phyloP scores from a whole-genome alignment of 2,113 vertebrate species.

The Odobenus rosmarus region DNA sequence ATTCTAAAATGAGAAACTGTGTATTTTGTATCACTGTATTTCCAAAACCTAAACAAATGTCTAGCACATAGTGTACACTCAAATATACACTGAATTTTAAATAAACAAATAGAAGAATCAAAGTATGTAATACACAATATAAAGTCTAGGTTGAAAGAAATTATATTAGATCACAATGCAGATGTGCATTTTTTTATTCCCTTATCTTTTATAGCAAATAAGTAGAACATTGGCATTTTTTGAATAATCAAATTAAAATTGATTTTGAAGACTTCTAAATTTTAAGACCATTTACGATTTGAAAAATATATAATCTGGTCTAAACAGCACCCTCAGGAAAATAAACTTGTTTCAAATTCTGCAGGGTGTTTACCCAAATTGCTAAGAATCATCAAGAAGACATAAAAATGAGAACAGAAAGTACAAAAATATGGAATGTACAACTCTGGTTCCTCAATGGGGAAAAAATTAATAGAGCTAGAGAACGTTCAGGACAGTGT shows the following conservation, averaged over 20 bases:
- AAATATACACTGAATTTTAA: not conserved
- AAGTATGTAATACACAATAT: not conserved
- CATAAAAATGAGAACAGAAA: conserved; percentile 69
- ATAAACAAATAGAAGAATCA: not conserved
- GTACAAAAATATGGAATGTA: conserved; percentile 52
- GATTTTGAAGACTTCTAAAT: not conserved
- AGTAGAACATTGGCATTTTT: not conserved
- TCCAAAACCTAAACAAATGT: not conserved
- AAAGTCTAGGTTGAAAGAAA: not conserved
- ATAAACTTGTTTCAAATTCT: conserved; percentile 28
- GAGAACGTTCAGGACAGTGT: conserved; percentile 37
- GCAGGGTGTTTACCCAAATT: conserved; percentile 33
- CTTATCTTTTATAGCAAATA: not conserved
- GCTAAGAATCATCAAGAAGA: conserved; percentile 44
- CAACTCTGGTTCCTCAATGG: conserved; percentile 13
- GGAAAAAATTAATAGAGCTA: conserved; percentile 10
- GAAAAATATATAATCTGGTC: not conserved
- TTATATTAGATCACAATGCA: not conserved
- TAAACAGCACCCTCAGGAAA: conserved; percentile 18
- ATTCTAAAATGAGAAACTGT: conserved; percentile 19
- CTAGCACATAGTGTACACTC: not conserved
- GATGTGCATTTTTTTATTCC: not conserved
- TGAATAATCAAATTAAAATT: not conserved
- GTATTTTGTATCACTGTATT: not conserved
- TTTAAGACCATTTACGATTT: not conserved